Base-by-base conservation (phyloP, 2,888 invertebrate species). In the Callimorpha dominula region DNA sequence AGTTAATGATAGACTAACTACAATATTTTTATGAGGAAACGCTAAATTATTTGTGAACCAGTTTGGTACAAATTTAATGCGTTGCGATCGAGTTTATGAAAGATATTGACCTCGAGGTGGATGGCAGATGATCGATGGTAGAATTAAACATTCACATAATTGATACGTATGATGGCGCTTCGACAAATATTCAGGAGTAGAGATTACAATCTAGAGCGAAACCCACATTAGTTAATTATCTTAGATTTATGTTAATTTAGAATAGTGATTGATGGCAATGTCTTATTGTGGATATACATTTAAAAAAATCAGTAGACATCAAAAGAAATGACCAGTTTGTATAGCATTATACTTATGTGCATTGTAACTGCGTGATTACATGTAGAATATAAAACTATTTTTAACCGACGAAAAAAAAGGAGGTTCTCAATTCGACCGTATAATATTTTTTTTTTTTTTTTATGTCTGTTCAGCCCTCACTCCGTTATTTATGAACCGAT, bases 31-130 rank as follows among this genome's bases (percentile, higher is more conserved):
- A 70, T 70, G 72, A 76, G 71, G 75, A 76, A 68, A 85, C 31
- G 43, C 60, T 77, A 88, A 88, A 88, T 87, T 82, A 85, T 85
- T 81, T 82, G 83, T 75, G 83, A 93, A 94, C 93, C 89, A 82
- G 93, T 93, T 92, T 86, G 71, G 90, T 92, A 90, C 90, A 91
- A 92, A 92, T 90, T 91, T 89, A 91, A 88, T 88, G 86, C 87
- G 81, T 84, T 85, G 85, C 70, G 74, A 90, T 92, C 87, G 88
- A 90, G 90, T 91, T 90, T 90, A 87, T 86, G 84, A 90, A 92
- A 94, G 93, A 94, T 94, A 94, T 94, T 94, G 94, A 95, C 94
- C 94, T 88, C 74, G 88, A 92, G 91, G 89, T 91, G 90, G 94
- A 91, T 89, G 91, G 88, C 91, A 89, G 91, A 93, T 94, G 94